Evolutionary conservation across 2,113 vertebrate genomes (phyloP), one percentile per base, ranked within the genome.

Genomic region (Oreochromis aureus): DNA sequence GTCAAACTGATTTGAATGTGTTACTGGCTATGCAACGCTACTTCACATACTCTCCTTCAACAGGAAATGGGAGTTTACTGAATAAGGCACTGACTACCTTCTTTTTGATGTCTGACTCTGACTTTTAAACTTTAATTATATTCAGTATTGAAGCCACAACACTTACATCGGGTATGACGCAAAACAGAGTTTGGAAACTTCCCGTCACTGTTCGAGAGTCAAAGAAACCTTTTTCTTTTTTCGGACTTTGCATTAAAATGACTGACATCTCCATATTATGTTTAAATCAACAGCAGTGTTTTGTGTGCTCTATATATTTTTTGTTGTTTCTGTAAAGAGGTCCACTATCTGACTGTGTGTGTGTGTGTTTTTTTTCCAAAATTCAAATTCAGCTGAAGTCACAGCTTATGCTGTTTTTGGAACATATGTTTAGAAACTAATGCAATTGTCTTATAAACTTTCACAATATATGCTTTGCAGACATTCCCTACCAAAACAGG

Each of bases 1-100:
- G 53, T 46, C 27, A 34, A 53, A 83, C 16, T 16, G 6, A 27
- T 78, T 7, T n/a, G 36, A 82, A 8, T 30, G 13, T 16, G 10
- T 39, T 56, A 10, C 13, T 61, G 63, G 3, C 11, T 10, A 44
- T 54, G 56, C 18, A 22, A 76, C 24, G 2, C 32, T 7, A 79
- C 10, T 24, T 78, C 54, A 86, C 61, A 41, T 32, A 44, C 30
- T 15, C 22, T 61, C 36, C 22, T 56, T 84, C 41, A 89, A 93
- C 83, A 93, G 92, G 93, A 93, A 93, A 86, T 73, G 44, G 39
- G 39, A 71, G 66, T 71, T 71, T 44, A 24, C 66, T 2, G 22
- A 73, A 27, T 41, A 44, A 44, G 36, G n/a, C n/a, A 16, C 12
- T 46, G 66, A 46, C 69, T 46, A 46, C 8, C 13, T 46, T 46